These are phyloP conservation scores for Agrenia bidenticulata DNA, from an alignment of 2,888 invertebrate genomes.

Conservation along the genomic window DNA sequence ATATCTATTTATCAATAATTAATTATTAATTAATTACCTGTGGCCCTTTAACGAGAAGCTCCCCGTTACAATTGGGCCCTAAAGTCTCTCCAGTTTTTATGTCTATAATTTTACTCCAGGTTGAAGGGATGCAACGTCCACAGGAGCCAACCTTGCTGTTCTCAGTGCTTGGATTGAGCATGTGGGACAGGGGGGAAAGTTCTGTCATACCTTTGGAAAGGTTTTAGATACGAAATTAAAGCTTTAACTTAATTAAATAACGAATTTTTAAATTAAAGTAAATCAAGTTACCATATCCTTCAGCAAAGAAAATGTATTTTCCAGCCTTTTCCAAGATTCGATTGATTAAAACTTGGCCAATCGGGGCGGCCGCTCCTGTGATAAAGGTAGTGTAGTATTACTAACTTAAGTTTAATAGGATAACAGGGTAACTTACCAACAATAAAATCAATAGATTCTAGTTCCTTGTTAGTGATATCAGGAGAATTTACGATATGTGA, in stretches of 20 bases:
- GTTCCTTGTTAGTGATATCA: constrained; percentile 66
- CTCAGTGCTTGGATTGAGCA: constrained; percentile 50
- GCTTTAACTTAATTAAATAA: background rate
- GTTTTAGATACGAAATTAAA: constrained; percentile 7
- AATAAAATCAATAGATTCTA: constrained; percentile 66
- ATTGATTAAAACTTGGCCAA: constrained; percentile 47
- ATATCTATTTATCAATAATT: background rate
- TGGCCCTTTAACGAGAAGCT: constrained; percentile 71
- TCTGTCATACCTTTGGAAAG: constrained; percentile 62
- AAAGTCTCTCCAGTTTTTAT: constrained; percentile 62
- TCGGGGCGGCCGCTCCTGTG: constrained; percentile 37
- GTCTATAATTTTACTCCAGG: constrained; percentile 67
- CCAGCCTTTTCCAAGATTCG: constrained; percentile 46
- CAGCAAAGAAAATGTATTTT: constrained; percentile 51
- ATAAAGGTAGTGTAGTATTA: background rate
- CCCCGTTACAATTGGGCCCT: constrained; percentile 68
- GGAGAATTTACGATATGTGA: constrained; percentile 73
- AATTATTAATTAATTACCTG: constrained; percentile 61
- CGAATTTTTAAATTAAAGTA: constrained; percentile 7
- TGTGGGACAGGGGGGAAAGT: constrained; percentile 63
- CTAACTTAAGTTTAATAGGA: no score
- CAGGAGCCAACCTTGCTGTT: constrained; percentile 67
- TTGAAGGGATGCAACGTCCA: constrained; percentile 69
- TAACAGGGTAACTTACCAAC: constrained; percentile 57
- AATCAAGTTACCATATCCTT: constrained; percentile 44